These are phyloP conservation scores for Phallusia fumigata DNA, from an alignment of 23 tunicate genomes.

Conservation along the genomic window DNA sequence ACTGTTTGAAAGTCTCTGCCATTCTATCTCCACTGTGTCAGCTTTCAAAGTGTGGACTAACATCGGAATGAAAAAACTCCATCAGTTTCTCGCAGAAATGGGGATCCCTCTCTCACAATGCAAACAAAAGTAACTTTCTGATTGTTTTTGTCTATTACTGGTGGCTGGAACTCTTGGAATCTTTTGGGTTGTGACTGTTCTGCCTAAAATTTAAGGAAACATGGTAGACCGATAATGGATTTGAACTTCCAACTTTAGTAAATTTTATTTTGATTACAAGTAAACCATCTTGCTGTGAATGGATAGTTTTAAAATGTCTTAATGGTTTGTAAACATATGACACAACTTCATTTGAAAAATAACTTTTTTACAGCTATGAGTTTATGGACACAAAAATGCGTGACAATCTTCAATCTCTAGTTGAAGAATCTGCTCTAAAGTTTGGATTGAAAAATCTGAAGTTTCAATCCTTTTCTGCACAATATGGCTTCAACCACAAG, in stretches of 20 bases:
- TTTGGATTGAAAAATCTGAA: constrained; percentile 72
- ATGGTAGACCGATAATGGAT: too few species aligned
- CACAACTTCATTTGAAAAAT: too few species aligned
- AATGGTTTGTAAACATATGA: too few species aligned
- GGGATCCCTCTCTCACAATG: constrained; percentile 86
- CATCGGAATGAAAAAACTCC: constrained; percentile 66
- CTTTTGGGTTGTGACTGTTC: too few species aligned
- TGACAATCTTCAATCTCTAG: constrained; percentile 59
- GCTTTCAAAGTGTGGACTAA: constrained; percentile 91
- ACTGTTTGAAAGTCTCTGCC: constrained; percentile 79
- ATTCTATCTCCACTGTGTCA: constrained; percentile 66
- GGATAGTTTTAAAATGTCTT: too few species aligned
- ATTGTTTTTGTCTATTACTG: too few species aligned
- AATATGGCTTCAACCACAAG: constrained; percentile 71
- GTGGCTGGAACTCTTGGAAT: too few species aligned
- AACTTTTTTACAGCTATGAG: constrained; percentile 27
- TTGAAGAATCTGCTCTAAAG: constrained; percentile 90
- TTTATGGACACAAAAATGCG: constrained; percentile 86
- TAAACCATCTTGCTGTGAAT: too few species aligned
- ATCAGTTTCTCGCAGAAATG: constrained; percentile 93
- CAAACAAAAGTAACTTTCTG: constrained; percentile 47
- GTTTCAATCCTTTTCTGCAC: constrained; percentile 80
- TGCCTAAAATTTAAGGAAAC: too few species aligned
- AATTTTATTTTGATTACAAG: too few species aligned
- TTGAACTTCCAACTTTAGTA: too few species aligned